Conservation (phyloP, 2,888 invertebrate genomes). For the Acanthosepion esculentum region DNA sequence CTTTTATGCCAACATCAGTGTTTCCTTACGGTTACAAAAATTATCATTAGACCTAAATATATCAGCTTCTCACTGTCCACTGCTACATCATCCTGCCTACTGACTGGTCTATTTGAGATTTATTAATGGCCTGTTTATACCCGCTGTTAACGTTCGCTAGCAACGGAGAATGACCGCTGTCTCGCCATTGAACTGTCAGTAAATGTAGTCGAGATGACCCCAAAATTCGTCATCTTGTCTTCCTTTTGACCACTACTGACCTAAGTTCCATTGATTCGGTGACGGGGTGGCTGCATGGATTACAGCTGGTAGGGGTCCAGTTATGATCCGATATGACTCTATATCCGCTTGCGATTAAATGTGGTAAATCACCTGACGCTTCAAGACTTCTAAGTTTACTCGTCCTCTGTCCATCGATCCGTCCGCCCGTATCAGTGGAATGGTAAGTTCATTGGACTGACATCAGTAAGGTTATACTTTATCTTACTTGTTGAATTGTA, state of each 20-base stretch:
- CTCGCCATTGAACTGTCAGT: constrained; percentile 33
- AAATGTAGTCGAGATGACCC: constrained; percentile 21
- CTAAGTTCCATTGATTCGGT: neutral
- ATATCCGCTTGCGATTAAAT: constrained; percentile 9
- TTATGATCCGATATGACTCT: neutral
- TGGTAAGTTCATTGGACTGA: neutral
- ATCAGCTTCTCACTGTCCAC: neutral
- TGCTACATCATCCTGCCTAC: neutral
- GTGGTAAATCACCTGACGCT: neutral
- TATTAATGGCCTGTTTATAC: neutral
- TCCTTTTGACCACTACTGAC: constrained; percentile 20
- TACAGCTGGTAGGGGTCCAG: neutral
- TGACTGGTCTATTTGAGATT: neutral
- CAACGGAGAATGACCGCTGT: neutral
- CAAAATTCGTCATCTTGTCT: neutral
- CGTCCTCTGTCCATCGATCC: neutral
- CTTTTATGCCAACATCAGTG: neutral
- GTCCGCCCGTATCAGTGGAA: neutral
- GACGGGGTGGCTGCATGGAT: neutral
- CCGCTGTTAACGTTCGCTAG: constrained; percentile 33
- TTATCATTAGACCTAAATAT: neutral
- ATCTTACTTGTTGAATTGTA: neutral
- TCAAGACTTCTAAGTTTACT: neutral
- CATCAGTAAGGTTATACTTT: neutral
- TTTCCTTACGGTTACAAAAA: neutral